Evolutionary conservation across 2,113 vertebrate genomes (phyloP).

Genomic region (Cryptoleucopteryx plumbea): DNA sequence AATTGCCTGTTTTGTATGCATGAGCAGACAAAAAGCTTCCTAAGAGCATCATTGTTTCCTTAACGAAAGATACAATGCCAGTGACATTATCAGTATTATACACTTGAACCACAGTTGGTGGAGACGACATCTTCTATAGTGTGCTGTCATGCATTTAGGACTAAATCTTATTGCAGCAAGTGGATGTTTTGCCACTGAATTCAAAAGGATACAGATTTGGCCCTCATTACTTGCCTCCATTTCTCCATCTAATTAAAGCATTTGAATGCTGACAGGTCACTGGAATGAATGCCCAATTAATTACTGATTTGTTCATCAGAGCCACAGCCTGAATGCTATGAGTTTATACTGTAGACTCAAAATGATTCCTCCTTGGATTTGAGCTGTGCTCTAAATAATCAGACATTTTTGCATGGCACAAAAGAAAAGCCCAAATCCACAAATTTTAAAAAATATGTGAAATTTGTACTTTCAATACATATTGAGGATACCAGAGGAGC

Average conservation of each 20-base stretch:
- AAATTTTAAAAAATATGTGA: slow-evolving; percentile 18
- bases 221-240: slow-evolving; percentile 62
- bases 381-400: slow-evolving; percentile 31
- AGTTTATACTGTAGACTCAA: slow-evolving; percentile 27
- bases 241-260: slow-evolving; percentile 74
- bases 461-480: slow-evolving; percentile 15
- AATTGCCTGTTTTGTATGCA: slow-evolving; percentile 39
- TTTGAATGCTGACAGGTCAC: slow-evolving; percentile 76
- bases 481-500: background rate
- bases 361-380: slow-evolving; percentile 54
- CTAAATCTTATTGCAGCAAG: slow-evolving; percentile 58
- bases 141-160: slow-evolving; percentile 56
- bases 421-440: slow-evolving; percentile 25
- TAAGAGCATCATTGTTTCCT: slow-evolving; percentile 46
- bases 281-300: slow-evolving; percentile 74
- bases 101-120: slow-evolving; percentile 62
- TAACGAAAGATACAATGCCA: slow-evolving; percentile 46
- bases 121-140: slow-evolving; percentile 45
- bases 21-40: slow-evolving; percentile 3
- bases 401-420: background rate
- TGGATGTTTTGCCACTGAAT: slow-evolving; percentile 54
- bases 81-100: slow-evolving; percentile 39
- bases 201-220: slow-evolving; percentile 57
- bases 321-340: slow-evolving; percentile 57
- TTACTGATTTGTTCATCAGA: slow-evolving; percentile 72